Evolutionary conservation across 2,113 vertebrate genomes (phyloP), one percentile per base, ranked within the genome.

Genomic region (Spea bombifrons): DNA sequence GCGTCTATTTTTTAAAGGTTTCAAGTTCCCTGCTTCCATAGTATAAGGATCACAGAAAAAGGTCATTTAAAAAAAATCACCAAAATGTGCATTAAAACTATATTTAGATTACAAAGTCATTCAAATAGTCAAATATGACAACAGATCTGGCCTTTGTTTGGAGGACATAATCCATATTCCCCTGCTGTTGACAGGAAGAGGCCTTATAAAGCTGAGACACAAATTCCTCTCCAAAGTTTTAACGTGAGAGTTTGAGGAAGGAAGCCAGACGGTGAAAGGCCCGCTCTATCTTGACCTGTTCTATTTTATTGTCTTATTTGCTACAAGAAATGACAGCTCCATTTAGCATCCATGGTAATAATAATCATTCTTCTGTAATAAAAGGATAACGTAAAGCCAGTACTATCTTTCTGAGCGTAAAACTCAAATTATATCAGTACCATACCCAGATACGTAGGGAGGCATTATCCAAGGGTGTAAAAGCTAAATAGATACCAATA

Each of bases 81-180:
- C 1, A 53, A 82, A 78, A 76, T 68, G 69, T 55, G 0, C 15
- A 64, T 81, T 82, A 85, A 87, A 84, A 75, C 64, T 81, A 82
- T 76, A 85, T 83, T 81, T 81, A 71, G 70, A 83, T 85, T 78
- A 78, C 66, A 65, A 45, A 44, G 66, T 59, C 76, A 71, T 84
- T 83, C 83, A 81, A 85, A 87, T 83, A 82, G 74, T 80, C 78
- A 90, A 89, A 88, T 88, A 87, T 91, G 90, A 89, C 85, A 75
- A 75, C 75, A 81, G 87, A 77, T 76, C 86, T 85, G 81, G 88
- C 74, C 89, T 92, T 86, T 90, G 91, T 92, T 91, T 90, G 84
- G 75, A 89, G 84, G 92, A 91, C 80, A 71, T 84, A 88, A 93
- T 92, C 91, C 87, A 89, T 85, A 84, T 91, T 86, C 89, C 90